These are phyloP conservation scores for Palloptera scutellata DNA, from an alignment of 2,888 invertebrate genomes.

Conservation along the genomic window DNA sequence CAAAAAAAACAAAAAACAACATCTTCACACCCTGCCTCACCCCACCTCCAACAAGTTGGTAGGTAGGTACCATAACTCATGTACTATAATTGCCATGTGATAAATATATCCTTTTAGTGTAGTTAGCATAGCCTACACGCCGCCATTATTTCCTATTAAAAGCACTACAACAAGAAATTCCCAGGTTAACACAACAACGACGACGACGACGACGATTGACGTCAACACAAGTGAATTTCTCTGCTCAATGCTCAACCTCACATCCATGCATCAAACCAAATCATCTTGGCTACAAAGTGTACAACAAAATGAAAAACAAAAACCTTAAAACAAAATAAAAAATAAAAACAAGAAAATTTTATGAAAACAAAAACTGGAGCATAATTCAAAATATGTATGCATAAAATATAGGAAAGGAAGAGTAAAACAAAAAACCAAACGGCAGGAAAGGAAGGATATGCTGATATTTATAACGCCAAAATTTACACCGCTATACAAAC, in stretches of 20 bases:
- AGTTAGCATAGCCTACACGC: too few relatives aligned
- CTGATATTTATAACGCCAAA: too few relatives aligned
- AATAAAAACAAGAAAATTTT: neutral
- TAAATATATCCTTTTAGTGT: too few relatives aligned
- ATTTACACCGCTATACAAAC: too few relatives aligned
- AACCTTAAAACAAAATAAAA: neutral
- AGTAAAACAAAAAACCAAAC: conserved; percentile 17
- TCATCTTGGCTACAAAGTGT: neutral
- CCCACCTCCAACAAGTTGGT: too few relatives aligned
- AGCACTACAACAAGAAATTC: neutral
- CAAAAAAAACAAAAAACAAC: too few relatives aligned
- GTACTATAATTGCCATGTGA: too few relatives aligned
- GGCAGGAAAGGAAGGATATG: too few relatives aligned
- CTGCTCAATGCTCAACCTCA: neutral
- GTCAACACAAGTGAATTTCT: neutral
- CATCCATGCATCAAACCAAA: neutral
- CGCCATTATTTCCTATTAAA: too few relatives aligned
- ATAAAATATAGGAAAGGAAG: neutral
- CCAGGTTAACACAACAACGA: neutral
- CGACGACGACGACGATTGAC: neutral
- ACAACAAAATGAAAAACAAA: neutral
- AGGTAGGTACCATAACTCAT: too few relatives aligned
- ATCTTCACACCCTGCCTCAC: too few relatives aligned
- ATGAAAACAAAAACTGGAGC: conserved; percentile 22
- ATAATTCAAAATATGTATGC: conserved; percentile 27